A percentile compares a stretch with the other conserved stretches of the same genome.
Conservation (phyloP, 35 echinoderm and acorn worm species). For the Amphiura filiformis region DNA sequence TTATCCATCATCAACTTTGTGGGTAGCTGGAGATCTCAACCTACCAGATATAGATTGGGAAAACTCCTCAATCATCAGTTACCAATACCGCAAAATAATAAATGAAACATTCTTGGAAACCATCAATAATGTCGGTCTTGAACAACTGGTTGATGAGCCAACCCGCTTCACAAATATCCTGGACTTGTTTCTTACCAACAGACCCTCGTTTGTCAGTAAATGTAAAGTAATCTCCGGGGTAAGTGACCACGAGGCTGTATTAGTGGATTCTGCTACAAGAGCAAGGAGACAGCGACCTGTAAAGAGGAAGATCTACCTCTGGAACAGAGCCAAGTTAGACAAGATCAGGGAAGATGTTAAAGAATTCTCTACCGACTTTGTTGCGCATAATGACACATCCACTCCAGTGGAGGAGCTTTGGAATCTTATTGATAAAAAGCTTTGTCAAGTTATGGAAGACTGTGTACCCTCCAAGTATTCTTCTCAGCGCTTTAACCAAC, state of each 20-base stretch:
- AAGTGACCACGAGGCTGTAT: slow-evolving; percentile 1
- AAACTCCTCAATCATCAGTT: background rate
- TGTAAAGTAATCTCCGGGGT: background rate
- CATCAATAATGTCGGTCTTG: slow-evolving; percentile 21
- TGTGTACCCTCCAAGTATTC: slow-evolving; percentile 22
- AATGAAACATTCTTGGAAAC: slow-evolving; percentile 26
- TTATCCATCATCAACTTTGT: slow-evolving; percentile 28
- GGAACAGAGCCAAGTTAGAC: background rate
- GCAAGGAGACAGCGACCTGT: background rate
- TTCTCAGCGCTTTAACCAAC: slow-evolving; percentile 10
- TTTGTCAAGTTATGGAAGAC: background rate
- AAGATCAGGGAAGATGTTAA: slow-evolving; percentile 5
- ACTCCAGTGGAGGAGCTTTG: background rate
- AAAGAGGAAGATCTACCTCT: background rate
- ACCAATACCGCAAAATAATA: slow-evolving; percentile 22
- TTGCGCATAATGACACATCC: background rate
- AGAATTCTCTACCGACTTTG: background rate
- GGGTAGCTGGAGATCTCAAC: slow-evolving; percentile 41
- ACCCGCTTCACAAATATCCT: slow-evolving; percentile 19
- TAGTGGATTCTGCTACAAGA: background rate
- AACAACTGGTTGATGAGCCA: slow-evolving; percentile 38
- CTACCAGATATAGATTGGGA: slow-evolving; percentile 37
- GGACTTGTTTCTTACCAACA: slow-evolving; percentile 46
- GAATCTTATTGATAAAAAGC: background rate
- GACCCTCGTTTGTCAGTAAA: background rate